phyloP scores from a whole-genome alignment of 2,888 invertebrate species.

The Lasiommata megera region DNA sequence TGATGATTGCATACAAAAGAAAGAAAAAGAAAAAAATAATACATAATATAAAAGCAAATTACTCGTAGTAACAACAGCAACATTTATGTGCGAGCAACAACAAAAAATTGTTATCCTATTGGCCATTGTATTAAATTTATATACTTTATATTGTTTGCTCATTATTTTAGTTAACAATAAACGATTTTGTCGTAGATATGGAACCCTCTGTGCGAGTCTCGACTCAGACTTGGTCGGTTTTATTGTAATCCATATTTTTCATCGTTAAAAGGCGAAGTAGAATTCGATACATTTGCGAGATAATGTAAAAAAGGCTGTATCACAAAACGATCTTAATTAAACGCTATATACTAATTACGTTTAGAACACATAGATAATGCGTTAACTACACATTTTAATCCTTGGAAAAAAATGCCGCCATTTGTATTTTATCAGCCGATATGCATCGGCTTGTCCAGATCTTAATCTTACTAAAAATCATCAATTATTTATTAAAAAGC shows the following conservation, averaged over 20 bases:
- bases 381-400: neutral
- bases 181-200: too few species aligned
- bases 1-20: too few species aligned
- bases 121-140: too few species aligned
- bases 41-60: too few species aligned
- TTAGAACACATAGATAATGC: neutral
- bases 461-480: neutral
- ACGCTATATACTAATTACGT: conserved; percentile 9
- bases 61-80: too few species aligned
- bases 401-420: conserved; percentile 1
- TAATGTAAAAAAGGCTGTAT: conserved; percentile 9
- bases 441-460: conserved; percentile 7
- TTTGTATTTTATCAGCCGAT: conserved; percentile 4
- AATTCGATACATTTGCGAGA: conserved; percentile 15
- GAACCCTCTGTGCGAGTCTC: too few species aligned
- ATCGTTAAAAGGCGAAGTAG: neutral
- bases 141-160: too few species aligned
- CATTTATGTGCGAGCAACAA: neutral
- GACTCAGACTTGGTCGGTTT: too few species aligned
- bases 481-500: conserved; percentile 3
- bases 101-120: too few species aligned
- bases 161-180: too few species aligned
- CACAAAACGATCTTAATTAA: conserved; percentile 12
- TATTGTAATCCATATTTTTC: neutral
- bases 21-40: too few species aligned